These are phyloP conservation scores for Trialeurodes vaporariorum DNA, from an alignment of 1,140 invertebrate genomes.

Conservation along the genomic window DNA sequence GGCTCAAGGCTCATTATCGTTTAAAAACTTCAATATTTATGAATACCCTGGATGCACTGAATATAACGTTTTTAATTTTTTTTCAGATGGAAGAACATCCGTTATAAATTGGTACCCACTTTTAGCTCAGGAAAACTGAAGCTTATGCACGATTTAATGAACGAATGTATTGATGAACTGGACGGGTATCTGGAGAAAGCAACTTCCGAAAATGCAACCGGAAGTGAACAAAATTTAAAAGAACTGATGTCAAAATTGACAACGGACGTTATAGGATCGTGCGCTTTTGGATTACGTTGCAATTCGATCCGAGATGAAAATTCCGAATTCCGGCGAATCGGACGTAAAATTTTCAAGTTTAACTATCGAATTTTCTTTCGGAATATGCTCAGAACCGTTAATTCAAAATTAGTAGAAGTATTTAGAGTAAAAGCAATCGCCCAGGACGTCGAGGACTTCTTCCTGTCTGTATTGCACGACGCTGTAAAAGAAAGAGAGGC, in stretches of 20 bases:
- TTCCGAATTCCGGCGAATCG: slow-evolving; percentile 38
- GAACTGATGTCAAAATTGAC: slow-evolving; percentile 28
- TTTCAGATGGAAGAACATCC: slow-evolving; percentile 34
- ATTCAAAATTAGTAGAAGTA: slow-evolving; percentile 11
- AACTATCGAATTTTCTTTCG: slow-evolving; percentile 9
- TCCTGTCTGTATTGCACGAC: slow-evolving; percentile 21
- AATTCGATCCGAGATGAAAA: slow-evolving; percentile 37
- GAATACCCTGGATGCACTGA: too few relatives aligned
- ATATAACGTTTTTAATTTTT: too few relatives aligned
- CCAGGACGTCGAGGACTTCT: slow-evolving; percentile 25
- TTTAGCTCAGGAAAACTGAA: slow-evolving; percentile 39
- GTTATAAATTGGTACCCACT: slow-evolving; percentile 34
- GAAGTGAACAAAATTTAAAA: slow-evolving; percentile 39
- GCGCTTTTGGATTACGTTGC: slow-evolving; percentile 26
- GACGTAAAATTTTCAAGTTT: slow-evolving; percentile 23
- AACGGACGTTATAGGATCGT: slow-evolving; percentile 24
- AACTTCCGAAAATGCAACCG: background rate
- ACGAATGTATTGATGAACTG: slow-evolving; percentile 31
- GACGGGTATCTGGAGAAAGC: slow-evolving; percentile 23
- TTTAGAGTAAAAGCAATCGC: slow-evolving; percentile 12
- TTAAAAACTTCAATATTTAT: too few relatives aligned
- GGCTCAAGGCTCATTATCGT: too few relatives aligned
- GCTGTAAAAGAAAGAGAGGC: slow-evolving; percentile 27
- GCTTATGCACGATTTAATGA: slow-evolving; percentile 38
- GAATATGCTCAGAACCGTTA: slow-evolving; percentile 6